Base-by-base conservation (phyloP, 2,113 vertebrate genomes). In the Numenius arquata region DNA sequence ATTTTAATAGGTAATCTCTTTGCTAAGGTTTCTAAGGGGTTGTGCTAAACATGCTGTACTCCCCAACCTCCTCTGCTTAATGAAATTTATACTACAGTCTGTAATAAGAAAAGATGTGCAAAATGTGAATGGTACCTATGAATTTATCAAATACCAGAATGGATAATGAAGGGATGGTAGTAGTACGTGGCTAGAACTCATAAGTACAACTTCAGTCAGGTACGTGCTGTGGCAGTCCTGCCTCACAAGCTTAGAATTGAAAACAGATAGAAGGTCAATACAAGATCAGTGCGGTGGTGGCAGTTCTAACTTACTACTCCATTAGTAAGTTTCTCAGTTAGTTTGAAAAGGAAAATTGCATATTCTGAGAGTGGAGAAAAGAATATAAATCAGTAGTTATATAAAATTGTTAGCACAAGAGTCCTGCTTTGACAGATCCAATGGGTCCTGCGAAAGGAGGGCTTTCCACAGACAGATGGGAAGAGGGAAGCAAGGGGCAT, bases 391-490 rank as follows among this genome's bases (percentile, higher is more conserved):
- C 23, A 13, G 47, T 77, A 67, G 63, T 94, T 95, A 76, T 0
- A 71, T 85, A 92, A 91, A 82, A 78, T 6, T 48, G 34, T 82
- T 34, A 81, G 47, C 52, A 22, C 17, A 48, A 21, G 89, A 94
- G 25, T 82, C 47, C 82, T 74, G 29, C 72, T 88, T 63, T 90
- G 77, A 48, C 38, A 88, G 55, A 93, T 93, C 43, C 43, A 68
- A 9, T 11, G 56, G 61, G 23, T 38, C 83, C 68, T 85, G 61
- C 40, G 86, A 38, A 80, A 90, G 50, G 52, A 85, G 61, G 50
- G 21, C 19, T 90, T 92, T 86, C 52, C 40, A 14, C 26, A 84
- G 79, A 52, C 93, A 96, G 88, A 96, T 96, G 95, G 93, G 43
- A 86, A 90, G 75, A 85, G 52, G 79, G 65, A 95, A 96, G 58